Percentiles rank a stretch among this genome's conserved stretches.
These are phyloP conservation scores for Apantesis nais DNA, from an alignment of 2,888 invertebrate genomes.

Conservation along the genomic window DNA sequence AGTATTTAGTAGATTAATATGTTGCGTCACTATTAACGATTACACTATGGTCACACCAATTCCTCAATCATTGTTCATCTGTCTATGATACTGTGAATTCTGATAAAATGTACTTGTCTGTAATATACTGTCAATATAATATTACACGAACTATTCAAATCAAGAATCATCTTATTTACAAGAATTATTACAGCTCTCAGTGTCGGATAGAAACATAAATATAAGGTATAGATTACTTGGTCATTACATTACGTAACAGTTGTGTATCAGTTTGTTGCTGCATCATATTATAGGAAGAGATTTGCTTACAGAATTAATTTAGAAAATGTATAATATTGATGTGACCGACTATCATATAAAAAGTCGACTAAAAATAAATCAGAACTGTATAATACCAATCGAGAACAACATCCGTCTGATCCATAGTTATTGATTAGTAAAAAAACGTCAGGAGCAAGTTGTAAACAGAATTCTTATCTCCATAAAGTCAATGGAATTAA, in stretches of 20 bases:
- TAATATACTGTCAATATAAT: no score
- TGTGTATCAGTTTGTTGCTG: background rate
- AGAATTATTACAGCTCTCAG: no score
- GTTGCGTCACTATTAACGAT: no score
- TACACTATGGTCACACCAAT: no score
- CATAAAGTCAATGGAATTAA: conserved; percentile 41
- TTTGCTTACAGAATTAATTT: background rate
- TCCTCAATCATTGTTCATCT: no score
- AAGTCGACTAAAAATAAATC: conserved; percentile 14
- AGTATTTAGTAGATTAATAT: no score
- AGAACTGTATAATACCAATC: conserved; percentile 13
- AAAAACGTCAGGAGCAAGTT: conserved; percentile 17
- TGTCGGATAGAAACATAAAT: no score
- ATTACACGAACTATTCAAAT: no score
- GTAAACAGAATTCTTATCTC: conserved; percentile 43
- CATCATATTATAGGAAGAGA: background rate
- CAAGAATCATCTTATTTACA: no score
- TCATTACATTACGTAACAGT: background rate
- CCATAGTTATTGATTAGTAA: conserved; percentile 2
- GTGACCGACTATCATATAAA: background rate
- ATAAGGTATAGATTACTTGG: background rate
- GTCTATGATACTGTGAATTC: no score
- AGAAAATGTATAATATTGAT: background rate
- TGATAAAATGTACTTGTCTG: no score
- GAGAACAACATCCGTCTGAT: conserved; percentile 14